Percentiles rank a stretch among this genome's conserved stretches.
These are phyloP conservation scores for Crotophaga sulcirostris DNA, from an alignment of 2,113 vertebrate species.

Conservation along the genomic window DNA sequence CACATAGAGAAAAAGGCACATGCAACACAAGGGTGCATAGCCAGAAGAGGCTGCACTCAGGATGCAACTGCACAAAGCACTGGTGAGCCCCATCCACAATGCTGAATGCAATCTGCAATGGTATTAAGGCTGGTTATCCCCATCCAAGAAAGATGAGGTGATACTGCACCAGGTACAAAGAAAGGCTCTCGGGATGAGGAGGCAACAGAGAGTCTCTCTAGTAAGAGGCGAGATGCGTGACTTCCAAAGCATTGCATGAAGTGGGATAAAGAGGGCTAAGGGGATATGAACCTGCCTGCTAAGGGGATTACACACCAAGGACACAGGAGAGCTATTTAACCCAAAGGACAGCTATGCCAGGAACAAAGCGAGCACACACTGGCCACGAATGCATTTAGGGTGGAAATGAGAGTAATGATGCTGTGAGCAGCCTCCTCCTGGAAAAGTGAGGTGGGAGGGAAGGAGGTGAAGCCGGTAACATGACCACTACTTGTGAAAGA, in stretches of 20 bases:
- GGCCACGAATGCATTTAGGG: not conserved
- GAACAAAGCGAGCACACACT: accelerated
- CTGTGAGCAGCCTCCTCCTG: not conserved
- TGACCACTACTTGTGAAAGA: accelerated
- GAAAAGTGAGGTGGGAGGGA: not conserved
- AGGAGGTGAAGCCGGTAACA: not conserved
- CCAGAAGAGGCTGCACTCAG: not conserved
- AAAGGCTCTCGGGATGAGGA: accelerated
- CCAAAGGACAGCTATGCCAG: not conserved
- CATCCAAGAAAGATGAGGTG: not conserved
- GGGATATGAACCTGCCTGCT: not conserved
- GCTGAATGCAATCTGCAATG: not conserved
- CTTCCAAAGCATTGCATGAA: not conserved
- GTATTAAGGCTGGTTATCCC: accelerated
- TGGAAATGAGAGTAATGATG: not conserved
- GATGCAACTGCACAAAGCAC: not conserved
- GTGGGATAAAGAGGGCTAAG: not conserved
- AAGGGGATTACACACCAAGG: not conserved
- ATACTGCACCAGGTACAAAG: not conserved
- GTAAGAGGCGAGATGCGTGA: accelerated
- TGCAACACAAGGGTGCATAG: not conserved
- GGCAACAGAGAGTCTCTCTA: not conserved
- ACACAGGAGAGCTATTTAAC: not conserved
- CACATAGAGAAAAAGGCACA: not conserved
- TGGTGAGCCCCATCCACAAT: not conserved